These are phyloP conservation scores for Antheraea yamamai DNA, from an alignment of 2,888 invertebrate species.

Conservation along the genomic window DNA sequence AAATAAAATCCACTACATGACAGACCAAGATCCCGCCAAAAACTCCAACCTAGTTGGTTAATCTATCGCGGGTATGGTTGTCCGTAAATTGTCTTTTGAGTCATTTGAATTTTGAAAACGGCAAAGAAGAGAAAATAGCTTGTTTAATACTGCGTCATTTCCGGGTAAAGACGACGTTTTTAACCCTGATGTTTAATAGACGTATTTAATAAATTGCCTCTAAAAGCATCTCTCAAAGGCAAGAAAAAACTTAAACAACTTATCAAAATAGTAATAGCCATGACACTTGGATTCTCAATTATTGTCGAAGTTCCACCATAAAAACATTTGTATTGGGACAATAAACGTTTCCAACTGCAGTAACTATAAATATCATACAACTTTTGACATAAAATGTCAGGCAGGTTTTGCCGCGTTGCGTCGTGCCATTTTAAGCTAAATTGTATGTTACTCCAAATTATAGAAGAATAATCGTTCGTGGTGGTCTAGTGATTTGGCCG, in stretches of 20 bases:
- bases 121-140: too few relatives aligned
- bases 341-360: neutral
- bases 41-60: too few relatives aligned
- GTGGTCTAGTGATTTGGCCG: too few relatives aligned
- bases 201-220: too few relatives aligned
- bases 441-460: neutral
- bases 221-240: neutral
- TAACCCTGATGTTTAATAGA: too few relatives aligned
- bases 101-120: too few relatives aligned
- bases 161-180: too few relatives aligned
- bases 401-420: neutral
- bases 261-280: neutral
- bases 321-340: neutral
- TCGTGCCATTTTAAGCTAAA: neutral
- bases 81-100: too few relatives aligned
- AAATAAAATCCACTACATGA: too few relatives aligned
- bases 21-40: too few relatives aligned
- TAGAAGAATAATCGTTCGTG: neutral
- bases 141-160: too few relatives aligned
- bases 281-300: neutral
- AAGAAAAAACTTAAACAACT: neutral
- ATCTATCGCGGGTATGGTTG: too few relatives aligned
- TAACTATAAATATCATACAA: slow-evolving; percentile 2
- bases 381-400: neutral
- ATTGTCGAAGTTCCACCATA: neutral